Evolutionary conservation across 1,140 invertebrate species (phyloP).

Genomic region (Eurosta solidaginis): DNA sequence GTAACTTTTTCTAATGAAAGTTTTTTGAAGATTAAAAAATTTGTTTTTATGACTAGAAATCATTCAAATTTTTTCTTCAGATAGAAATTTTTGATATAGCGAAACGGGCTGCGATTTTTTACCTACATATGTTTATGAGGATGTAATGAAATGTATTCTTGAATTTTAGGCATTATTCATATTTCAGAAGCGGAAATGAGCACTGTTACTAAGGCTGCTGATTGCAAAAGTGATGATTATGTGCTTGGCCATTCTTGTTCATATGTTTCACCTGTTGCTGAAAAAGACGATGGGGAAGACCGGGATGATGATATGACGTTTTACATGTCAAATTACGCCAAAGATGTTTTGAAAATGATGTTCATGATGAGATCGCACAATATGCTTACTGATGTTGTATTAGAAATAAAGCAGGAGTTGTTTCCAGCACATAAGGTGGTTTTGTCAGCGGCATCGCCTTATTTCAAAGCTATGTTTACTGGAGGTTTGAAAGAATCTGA

Average conservation of each 20-base stretch:
- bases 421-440: constrained; percentile 92
- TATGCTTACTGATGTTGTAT: constrained; percentile 87
- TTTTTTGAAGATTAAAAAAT: no score
- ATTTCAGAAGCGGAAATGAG: constrained; percentile 50
- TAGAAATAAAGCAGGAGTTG: constrained; percentile 81
- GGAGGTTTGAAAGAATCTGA: constrained; percentile 84
- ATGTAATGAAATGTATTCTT: no score
- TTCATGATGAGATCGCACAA: constrained; percentile 85
- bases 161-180: no score
- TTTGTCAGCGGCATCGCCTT: constrained; percentile 90
- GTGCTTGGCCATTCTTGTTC: neutral
- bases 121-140: no score
- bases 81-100: no score
- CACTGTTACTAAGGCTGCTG: neutral
- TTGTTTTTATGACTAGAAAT: no score
- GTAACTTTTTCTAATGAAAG: no score
- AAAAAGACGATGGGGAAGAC: constrained; percentile 50
- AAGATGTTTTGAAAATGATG: constrained; percentile 87
- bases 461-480: constrained; percentile 96
- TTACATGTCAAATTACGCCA: constrained; percentile 81
- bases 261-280: constrained; percentile 10
- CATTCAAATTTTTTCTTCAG: no score
- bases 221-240: constrained; percentile 23
- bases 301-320: constrained; percentile 77
- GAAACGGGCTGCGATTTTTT: no score